phyloP scores from a whole-genome alignment of 1,140 invertebrate genomes.

The Trichoplusia ni region DNA sequence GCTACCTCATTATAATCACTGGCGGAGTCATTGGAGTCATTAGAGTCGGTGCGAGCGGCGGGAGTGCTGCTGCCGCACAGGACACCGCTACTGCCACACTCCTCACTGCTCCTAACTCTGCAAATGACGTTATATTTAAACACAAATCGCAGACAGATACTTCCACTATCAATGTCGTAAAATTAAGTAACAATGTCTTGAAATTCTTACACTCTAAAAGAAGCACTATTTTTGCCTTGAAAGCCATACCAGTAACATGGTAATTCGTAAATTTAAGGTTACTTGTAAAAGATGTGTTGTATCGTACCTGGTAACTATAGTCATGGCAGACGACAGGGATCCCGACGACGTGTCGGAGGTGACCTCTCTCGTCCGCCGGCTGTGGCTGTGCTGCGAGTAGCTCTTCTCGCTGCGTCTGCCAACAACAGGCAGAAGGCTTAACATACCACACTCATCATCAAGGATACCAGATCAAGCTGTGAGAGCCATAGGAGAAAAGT shows the following conservation, averaged over 20 bases:
- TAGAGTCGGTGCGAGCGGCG: slow-evolving; percentile 47
- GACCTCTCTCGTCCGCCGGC: slow-evolving; percentile 52
- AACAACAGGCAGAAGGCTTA: slow-evolving; percentile 14
- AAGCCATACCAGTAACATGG: too few species aligned
- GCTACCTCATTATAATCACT: slow-evolving; percentile 73
- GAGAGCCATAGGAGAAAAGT: too few species aligned
- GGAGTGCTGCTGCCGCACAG: slow-evolving; percentile 51
- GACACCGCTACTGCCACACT: slow-evolving; percentile 82
- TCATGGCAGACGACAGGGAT: slow-evolving; percentile 77
- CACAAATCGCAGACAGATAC: too few species aligned
- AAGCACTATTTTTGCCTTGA: too few species aligned
- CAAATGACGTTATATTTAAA: not conserved
- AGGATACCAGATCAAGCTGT: too few species aligned
- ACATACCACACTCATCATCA: not conserved
- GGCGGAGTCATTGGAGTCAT: slow-evolving; percentile 70
- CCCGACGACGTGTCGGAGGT: slow-evolving; percentile 72
- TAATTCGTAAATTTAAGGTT: too few species aligned
- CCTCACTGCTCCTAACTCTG: slow-evolving; percentile 73
- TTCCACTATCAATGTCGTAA: too few species aligned
- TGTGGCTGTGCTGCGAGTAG: slow-evolving; percentile 62
- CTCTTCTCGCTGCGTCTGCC: slow-evolving; percentile 68
- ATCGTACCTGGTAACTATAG: slow-evolving; percentile 79
- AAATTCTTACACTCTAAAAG: too few species aligned
- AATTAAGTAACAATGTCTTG: too few species aligned
- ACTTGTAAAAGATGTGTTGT: too few species aligned